These are phyloP conservation scores for Melanargia galathea DNA, from an alignment of 2,888 invertebrate species.

Conservation along the genomic window DNA sequence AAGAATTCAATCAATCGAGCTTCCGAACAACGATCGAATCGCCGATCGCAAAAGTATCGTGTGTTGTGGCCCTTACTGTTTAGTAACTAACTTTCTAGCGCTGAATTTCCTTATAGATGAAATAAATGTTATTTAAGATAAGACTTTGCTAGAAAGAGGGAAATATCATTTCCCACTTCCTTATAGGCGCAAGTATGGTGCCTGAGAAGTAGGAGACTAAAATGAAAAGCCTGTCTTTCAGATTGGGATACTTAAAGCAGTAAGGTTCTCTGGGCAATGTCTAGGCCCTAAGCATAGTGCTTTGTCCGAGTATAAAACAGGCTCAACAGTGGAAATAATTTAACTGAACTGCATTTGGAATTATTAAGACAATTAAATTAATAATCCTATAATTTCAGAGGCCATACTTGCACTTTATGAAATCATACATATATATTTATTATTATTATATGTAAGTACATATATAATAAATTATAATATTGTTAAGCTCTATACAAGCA, in stretches of 20 bases:
- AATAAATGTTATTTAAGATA: slow-evolving; percentile 5
- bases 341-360: not conserved
- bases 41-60: not conserved
- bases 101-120: slow-evolving; percentile 10
- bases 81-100: not conserved
- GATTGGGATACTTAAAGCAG: too few relatives aligned
- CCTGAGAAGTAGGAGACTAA: not conserved
- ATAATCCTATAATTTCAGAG: not conserved
- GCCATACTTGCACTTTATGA: not conserved
- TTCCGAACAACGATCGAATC: not conserved
- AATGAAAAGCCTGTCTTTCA: not conserved
- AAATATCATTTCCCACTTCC: slow-evolving; percentile 15
- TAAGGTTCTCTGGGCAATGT: too few relatives aligned
- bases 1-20: not conserved
- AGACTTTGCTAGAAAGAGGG: slow-evolving; percentile 6
- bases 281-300: not conserved
- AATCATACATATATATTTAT: not conserved
- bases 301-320: too few relatives aligned
- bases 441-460: too few relatives aligned
- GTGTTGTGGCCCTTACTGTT: slow-evolving; percentile 8
- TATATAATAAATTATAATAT: not conserved
- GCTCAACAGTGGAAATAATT: not conserved
- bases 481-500: not conserved
- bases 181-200: slow-evolving; percentile 3
- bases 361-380: not conserved